Percentiles rank a stretch among this genome's conserved stretches.
These are phyloP conservation scores for Eumaeus atala DNA, from an alignment of 1,140 invertebrate species.

Conservation along the genomic window DNA sequence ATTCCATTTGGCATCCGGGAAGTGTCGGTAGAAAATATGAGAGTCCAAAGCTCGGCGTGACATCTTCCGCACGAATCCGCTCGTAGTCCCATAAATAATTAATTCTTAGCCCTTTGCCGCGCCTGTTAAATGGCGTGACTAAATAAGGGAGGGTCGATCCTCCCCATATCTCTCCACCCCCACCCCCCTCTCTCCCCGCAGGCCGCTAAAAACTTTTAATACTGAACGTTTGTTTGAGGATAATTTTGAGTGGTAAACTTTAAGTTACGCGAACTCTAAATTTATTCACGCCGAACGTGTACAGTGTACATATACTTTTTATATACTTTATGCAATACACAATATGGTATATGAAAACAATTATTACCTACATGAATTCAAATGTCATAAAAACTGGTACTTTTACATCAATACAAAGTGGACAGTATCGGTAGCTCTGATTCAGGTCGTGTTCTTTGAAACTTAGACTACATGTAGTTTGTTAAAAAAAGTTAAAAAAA, in stretches of 20 bases:
- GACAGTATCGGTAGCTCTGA: no score
- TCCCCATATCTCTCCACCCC: constrained; percentile 27
- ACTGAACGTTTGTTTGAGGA: constrained; percentile 48
- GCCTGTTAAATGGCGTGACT: constrained; percentile 62
- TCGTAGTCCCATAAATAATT: constrained; percentile 55
- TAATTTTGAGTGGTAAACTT: constrained; percentile 32
- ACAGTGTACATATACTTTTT: constrained; percentile 2
- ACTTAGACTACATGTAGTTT: no score
- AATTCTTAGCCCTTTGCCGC: constrained; percentile 60
- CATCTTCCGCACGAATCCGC: constrained; percentile 52
- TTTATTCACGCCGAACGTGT: constrained; percentile 3
- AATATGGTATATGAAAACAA: no score
- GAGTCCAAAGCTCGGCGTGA: constrained; percentile 42
- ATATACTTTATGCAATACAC: no score
- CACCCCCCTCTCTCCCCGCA: constrained; percentile 30
- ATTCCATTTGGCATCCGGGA: constrained; percentile 28
- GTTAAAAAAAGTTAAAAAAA: no score
- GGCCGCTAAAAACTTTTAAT: constrained; percentile 52
- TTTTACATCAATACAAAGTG: no score
- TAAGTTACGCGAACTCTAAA: constrained; percentile 14
- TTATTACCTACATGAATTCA: no score
- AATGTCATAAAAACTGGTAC: no score
- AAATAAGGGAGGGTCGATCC: constrained; percentile 56
- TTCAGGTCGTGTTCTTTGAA: no score
- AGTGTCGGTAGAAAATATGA: constrained; percentile 38